These are phyloP conservation scores for Odontomachus brunneus DNA, from an alignment of 1,140 invertebrate species.

Conservation along the genomic window DNA sequence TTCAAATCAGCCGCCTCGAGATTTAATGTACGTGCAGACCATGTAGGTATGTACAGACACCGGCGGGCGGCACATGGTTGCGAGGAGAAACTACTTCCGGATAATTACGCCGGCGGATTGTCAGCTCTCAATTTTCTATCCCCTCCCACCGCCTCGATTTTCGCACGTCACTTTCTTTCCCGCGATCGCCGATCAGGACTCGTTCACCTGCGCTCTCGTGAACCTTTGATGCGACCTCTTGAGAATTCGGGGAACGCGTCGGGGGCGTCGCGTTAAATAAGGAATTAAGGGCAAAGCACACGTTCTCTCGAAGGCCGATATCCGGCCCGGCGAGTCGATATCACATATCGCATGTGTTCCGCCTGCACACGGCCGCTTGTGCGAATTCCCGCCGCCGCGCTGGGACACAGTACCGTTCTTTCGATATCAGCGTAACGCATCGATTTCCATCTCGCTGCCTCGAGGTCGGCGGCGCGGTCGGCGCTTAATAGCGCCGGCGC, in stretches of 20 bases:
- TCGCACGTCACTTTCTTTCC: constrained; percentile 39
- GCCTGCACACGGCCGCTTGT: no score
- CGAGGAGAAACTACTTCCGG: constrained; percentile 43
- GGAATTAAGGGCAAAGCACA: no score
- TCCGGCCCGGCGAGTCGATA: no score
- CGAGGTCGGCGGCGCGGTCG: constrained; percentile 14
- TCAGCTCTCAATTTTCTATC: constrained; percentile 32
- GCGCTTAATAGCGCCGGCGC: constrained; percentile 23
- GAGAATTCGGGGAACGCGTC: not conserved
- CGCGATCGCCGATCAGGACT: not conserved
- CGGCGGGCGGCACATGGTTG: not conserved
- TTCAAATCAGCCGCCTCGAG: not conserved
- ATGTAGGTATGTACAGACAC: no score
- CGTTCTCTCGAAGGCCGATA: no score
- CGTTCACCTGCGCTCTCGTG: not conserved
- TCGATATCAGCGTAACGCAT: constrained; percentile 32
- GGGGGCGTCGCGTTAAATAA: not conserved
- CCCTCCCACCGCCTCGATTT: not conserved
- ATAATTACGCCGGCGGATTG: constrained; percentile 29
- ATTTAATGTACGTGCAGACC: constrained; percentile 1
- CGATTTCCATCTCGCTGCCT: constrained; percentile 23
- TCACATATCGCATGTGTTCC: no score
- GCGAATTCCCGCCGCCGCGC: no score
- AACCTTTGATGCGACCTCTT: not conserved
- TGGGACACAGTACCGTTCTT: no score